Evolutionary conservation across 1,140 invertebrate genomes (phyloP).

Genomic region (Doryteuthis pealeii): DNA sequence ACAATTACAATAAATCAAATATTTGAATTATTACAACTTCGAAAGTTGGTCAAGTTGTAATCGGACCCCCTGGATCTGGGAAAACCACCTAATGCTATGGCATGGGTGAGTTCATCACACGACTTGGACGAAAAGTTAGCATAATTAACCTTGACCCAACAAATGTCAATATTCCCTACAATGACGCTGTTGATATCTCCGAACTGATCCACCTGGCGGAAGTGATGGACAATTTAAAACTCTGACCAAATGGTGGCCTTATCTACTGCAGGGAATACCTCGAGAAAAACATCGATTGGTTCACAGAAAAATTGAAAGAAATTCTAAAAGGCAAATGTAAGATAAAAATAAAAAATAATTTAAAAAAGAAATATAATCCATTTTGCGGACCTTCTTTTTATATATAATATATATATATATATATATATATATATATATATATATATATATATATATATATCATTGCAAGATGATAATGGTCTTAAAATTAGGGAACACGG

Average conservation of each 20-base stretch:
- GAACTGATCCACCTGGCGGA: conserved; percentile 86
- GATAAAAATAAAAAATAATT: too few relatives aligned
- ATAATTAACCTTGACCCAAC: conserved; percentile 95
- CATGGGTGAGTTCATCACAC: conserved; percentile 72
- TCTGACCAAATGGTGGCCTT: conserved; percentile 95
- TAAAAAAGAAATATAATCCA: too few relatives aligned
- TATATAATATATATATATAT: too few relatives aligned
- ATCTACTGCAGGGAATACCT: conserved; percentile 96
- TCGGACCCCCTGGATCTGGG: conserved; percentile 95
- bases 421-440: too few relatives aligned
- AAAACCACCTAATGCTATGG: conserved; percentile 96
- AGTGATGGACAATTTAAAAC: conserved; percentile 80
- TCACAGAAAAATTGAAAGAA: conserved; percentile 63
- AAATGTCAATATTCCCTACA: conserved; percentile 86
- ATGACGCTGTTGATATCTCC: conserved; percentile 78
- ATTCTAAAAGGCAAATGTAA: conserved; percentile 41
- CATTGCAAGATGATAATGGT: too few relatives aligned
- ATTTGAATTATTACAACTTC: too few relatives aligned
- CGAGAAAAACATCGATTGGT: conserved; percentile 88
- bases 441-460: too few relatives aligned
- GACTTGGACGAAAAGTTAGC: conserved; percentile 72
- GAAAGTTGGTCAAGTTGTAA: conserved; percentile 87
- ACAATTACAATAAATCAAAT: too few relatives aligned
- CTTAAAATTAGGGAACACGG: too few relatives aligned
- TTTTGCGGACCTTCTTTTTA: too few relatives aligned